Conservation (phyloP, 2,888 invertebrate genomes). For the Cantharis rufa region DNA sequence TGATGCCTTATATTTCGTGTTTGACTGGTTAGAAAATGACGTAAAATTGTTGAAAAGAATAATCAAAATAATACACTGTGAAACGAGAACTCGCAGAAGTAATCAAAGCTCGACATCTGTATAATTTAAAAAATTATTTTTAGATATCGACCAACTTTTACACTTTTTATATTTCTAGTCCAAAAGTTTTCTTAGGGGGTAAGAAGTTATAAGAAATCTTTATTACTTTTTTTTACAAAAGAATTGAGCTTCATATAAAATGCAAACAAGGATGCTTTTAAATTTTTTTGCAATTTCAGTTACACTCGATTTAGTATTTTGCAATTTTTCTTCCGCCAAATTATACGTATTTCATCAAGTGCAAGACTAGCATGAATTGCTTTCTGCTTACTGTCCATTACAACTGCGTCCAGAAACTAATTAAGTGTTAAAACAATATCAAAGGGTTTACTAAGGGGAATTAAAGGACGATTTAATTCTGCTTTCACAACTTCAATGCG, state of each 20-base stretch:
- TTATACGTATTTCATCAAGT: neutral
- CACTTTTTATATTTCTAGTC: conserved; percentile 40
- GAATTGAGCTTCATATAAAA: conserved; percentile 45
- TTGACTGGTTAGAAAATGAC: conserved; percentile 8
- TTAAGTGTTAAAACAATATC: conserved; percentile 38
- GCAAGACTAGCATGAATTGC: conserved; percentile 2
- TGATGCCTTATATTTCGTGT: neutral
- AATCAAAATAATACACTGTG: conserved; percentile 22
- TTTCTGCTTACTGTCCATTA: conserved; percentile 17
- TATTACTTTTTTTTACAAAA: conserved; percentile 42
- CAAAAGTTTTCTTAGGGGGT: conserved; percentile 39
- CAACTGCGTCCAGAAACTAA: conserved; percentile 32
- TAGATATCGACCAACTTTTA: conserved; percentile 38
- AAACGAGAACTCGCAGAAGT: conserved; percentile 39
- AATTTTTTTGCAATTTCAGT: neutral
- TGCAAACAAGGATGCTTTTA: conserved; percentile 43
- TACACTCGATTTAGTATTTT: neutral
- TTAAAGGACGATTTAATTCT: conserved; percentile 42
- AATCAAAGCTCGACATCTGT: conserved; percentile 43
- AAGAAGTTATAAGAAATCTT: conserved; percentile 43
- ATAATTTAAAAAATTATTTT: conserved; percentile 45
- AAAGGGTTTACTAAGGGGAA: conserved; percentile 40
- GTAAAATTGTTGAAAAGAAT: conserved; percentile 13
- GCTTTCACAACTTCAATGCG: conserved; percentile 34
- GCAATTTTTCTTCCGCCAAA: neutral